Evolutionary conservation across 2,888 invertebrate genomes (phyloP).

Genomic region (Piscicola geometra): DNA sequence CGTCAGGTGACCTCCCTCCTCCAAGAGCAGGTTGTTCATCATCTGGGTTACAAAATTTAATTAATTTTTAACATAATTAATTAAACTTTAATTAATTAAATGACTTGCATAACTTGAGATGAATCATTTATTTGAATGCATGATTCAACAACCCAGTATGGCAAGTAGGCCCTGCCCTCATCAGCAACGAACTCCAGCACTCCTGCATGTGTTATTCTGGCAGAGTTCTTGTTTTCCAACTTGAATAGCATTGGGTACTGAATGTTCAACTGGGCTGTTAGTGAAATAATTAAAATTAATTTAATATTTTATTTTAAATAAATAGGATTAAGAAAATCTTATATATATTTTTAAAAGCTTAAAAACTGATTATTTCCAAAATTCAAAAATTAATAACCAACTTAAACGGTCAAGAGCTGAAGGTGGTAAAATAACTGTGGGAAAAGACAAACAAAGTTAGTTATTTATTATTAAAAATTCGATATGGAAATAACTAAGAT

Average conservation of each 20-base stretch:
- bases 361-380: no score
- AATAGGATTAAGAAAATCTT: no score
- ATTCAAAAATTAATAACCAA: constrained; percentile 47
- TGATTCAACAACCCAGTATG: constrained; percentile 98
- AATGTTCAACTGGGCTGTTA: constrained; percentile 61
- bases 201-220: constrained; percentile 84
- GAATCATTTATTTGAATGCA: no score
- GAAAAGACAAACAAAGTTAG: no score
- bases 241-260: constrained; percentile 98
- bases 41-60: constrained; percentile 66
- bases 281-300: no score
- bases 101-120: no score
- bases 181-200: constrained; percentile 97
- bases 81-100: no score
- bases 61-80: no score
- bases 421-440: constrained; percentile 94
- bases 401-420: constrained; percentile 86
- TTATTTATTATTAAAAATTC: no score
- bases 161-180: constrained; percentile 93
- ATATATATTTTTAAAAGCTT: no score
- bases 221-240: constrained; percentile 72
- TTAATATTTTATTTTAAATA: no score
- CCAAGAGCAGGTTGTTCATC: constrained; percentile 86
- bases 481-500: no score
- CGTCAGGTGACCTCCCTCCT: constrained; percentile 80